phyloP scores from a whole-genome alignment of 1,140 invertebrate genomes.

The Prorops nasuta region DNA sequence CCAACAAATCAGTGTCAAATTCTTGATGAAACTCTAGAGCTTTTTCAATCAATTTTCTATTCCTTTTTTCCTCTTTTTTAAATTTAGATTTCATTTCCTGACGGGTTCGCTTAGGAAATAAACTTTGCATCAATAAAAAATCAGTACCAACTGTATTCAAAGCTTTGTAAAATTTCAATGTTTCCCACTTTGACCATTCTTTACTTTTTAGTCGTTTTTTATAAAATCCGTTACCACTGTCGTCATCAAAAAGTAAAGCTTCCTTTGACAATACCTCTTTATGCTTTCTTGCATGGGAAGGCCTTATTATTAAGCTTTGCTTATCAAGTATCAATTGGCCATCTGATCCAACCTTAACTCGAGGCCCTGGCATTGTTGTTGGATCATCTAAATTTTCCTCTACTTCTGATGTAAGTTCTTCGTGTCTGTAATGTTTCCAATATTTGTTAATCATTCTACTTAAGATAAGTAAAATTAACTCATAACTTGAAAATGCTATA shows the following conservation, averaged over 20 bases:
- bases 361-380: constrained; percentile 68
- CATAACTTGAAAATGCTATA: no score
- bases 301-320: constrained; percentile 80
- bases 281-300: constrained; percentile 64
- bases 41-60: no score
- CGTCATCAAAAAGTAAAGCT: constrained; percentile 67
- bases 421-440: no score
- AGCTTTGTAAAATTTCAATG: no score
- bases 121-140: constrained; percentile 82
- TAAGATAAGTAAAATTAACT: no score
- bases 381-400: constrained; percentile 54
- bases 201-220: constrained; percentile 63
- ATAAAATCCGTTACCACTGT: constrained; percentile 65
- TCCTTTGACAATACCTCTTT: constrained; percentile 65
- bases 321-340: no score
- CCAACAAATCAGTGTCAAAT: no score
- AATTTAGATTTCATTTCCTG: constrained; percentile 80
- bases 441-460: no score
- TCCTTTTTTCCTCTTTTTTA: constrained; percentile 65
- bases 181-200: no score
- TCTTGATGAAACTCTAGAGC: no score
- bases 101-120: constrained; percentile 76
- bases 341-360: constrained; percentile 90
- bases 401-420: no score
- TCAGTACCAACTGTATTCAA: constrained; percentile 92